Percentiles rank a stretch among this genome's conserved stretches.
Evolutionary conservation across 2,888 invertebrate species (phyloP).

Genomic region (Machimus atricapillus): DNA sequence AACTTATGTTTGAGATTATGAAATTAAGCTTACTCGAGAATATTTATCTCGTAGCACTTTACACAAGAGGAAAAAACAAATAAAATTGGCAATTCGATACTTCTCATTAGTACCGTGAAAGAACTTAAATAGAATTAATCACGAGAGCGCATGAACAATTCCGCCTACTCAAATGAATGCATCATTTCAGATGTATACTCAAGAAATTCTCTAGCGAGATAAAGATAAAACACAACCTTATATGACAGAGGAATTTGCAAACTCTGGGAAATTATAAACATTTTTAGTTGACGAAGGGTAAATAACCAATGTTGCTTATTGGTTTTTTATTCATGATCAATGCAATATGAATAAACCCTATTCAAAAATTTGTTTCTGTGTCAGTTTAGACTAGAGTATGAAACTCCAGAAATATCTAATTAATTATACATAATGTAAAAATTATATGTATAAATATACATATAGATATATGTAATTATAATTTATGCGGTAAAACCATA

Average conservation of each 20-base stretch:
- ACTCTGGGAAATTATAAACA: not conserved
- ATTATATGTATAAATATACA: too few species aligned
- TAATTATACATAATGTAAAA: too few species aligned
- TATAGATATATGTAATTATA: too few species aligned
- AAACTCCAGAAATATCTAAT: too few species aligned
- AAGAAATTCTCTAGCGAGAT: not conserved
- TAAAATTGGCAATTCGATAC: not conserved
- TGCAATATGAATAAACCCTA: not conserved
- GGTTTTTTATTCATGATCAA: not conserved
- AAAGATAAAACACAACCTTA: not conserved
- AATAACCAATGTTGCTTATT: not conserved
- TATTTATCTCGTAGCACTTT: not conserved
- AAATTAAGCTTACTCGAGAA: not conserved
- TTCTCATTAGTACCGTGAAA: not conserved
- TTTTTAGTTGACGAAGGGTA: not conserved
- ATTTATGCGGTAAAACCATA: too few species aligned
- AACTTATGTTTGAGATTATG: not conserved
- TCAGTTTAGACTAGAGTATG: too few species aligned
- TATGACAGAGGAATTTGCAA: not conserved
- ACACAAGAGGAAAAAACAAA: not conserved
- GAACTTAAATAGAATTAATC: not conserved
- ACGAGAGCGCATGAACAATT: not conserved
- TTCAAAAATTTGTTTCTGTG: too few species aligned
- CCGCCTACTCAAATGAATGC: not conserved
- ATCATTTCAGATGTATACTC: not conserved